A percentile compares a stretch with the other conserved stretches of the same genome.
Conservation (phyloP, 2,113 vertebrate genomes). For the Passer domesticus region DNA sequence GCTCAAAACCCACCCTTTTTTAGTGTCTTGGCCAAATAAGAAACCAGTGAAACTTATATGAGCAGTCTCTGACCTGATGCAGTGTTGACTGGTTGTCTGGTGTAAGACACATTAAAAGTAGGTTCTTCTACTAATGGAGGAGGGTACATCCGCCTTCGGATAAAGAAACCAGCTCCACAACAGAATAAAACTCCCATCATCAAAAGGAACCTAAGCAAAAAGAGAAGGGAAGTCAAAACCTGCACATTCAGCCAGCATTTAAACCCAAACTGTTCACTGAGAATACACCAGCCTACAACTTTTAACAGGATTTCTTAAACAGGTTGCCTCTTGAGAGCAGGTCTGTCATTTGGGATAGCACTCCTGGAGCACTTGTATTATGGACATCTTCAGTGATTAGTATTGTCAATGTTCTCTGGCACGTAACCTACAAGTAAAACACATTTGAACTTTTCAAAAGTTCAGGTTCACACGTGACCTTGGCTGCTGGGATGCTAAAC, state of each 20-base stretch:
- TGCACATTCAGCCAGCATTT: background rate
- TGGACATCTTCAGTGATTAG: fast-evolving
- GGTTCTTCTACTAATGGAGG: conserved; percentile 90
- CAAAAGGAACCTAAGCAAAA: conserved; percentile 86
- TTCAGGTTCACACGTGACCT: background rate
- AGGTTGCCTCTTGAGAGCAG: background rate
- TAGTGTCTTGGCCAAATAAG: background rate
- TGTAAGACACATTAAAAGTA: conserved; percentile 94
- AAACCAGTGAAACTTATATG: background rate
- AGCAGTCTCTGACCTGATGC: conserved; percentile 82
- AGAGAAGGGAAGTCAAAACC: background rate
- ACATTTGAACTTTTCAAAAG: background rate
- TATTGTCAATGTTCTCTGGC: background rate
- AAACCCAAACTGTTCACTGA: background rate
- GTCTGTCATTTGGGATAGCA: background rate
- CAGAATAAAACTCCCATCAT: conserved; percentile 99
- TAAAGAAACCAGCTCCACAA: conserved; percentile 94
- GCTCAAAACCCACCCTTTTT: background rate
- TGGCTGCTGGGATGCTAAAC: background rate
- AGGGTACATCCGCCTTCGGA: conserved; percentile 92
- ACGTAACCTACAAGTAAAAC: background rate
- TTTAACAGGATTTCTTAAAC: background rate
- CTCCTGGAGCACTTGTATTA: background rate
- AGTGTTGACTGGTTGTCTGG: conserved; percentile 83
- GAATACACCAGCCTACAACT: background rate